Conservation (phyloP, 2,888 invertebrate genomes). For the Eueremaeus valkanovi region DNA sequence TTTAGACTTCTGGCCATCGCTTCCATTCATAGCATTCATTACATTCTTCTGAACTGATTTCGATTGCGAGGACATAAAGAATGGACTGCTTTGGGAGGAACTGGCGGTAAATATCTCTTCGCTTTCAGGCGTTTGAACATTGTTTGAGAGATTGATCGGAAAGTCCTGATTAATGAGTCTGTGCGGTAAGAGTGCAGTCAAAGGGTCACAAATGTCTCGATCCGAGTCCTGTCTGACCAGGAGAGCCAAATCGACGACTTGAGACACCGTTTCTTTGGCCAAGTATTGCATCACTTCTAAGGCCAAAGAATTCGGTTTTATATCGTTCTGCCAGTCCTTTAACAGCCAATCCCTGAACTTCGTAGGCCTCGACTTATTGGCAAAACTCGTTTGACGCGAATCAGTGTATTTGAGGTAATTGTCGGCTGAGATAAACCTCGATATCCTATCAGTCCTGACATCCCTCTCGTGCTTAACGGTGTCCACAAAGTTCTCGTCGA, state of each 20-base stretch:
- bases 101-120: slow-evolving; percentile 43
- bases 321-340: slow-evolving; percentile 48
- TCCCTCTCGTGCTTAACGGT: slow-evolving; percentile 54
- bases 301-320: slow-evolving; percentile 57
- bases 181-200: slow-evolving; percentile 49
- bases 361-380: slow-evolving; percentile 51
- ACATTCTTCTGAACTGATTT: slow-evolving; percentile 34
- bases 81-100: slow-evolving; percentile 42
- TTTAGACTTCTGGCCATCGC: slow-evolving; percentile 47
- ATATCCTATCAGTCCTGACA: slow-evolving; percentile 52
- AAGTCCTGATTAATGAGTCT: slow-evolving; percentile 40
- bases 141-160: slow-evolving; percentile 7
- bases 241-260: slow-evolving; percentile 74
- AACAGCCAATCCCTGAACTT: slow-evolving; percentile 54
- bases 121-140: slow-evolving; percentile 40
- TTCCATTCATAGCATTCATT: slow-evolving; percentile 36
- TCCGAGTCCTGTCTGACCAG: slow-evolving; percentile 67
- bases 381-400: slow-evolving; percentile 62
- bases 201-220: slow-evolving; percentile 49
- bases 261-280: slow-evolving; percentile 74
- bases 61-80: slow-evolving; percentile 45
- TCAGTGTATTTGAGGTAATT: slow-evolving; percentile 71
- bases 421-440: slow-evolving; percentile 53
- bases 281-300: slow-evolving; percentile 75
- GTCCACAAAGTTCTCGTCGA: slow-evolving; percentile 53